These are phyloP conservation scores for Austrolebias charrua DNA, from an alignment of 2,797 vertebrate genomes.

Conservation along the genomic window DNA sequence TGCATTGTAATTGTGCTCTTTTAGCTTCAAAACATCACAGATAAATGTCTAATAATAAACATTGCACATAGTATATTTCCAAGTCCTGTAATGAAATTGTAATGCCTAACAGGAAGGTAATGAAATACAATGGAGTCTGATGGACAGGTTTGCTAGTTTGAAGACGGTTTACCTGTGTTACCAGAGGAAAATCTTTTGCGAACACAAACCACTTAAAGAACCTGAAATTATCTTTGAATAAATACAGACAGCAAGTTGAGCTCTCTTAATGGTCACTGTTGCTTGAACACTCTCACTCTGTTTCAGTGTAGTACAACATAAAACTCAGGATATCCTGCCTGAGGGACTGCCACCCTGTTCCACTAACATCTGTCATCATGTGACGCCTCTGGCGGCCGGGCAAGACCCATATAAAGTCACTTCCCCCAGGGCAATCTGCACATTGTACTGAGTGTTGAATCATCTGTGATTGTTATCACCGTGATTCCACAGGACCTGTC, in stretches of 20 bases:
- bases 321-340: slow-evolving; percentile 57
- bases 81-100: not conserved
- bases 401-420: slow-evolving; percentile 32
- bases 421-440: slow-evolving; percentile 20
- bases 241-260: slow-evolving; percentile 16
- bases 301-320: slow-evolving; percentile 22
- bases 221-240: slow-evolving; percentile 10
- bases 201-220: slow-evolving; percentile 10
- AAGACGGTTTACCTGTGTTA: slow-evolving; percentile 3
- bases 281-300: not conserved
- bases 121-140: slow-evolving; percentile 10
- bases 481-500: slow-evolving; percentile 1
- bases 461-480: slow-evolving; percentile 8
- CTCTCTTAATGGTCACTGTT: slow-evolving; percentile 5
- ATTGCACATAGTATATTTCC: too few species aligned
- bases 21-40: too few species aligned
- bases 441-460: slow-evolving; percentile 24
- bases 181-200: slow-evolving; percentile 3
- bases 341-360: slow-evolving; percentile 36
- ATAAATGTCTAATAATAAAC: slow-evolving; percentile 2
- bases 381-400: slow-evolving; percentile 27
- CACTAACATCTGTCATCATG: slow-evolving; percentile 47
- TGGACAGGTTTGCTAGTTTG: slow-evolving; percentile 8
- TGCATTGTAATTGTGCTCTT: too few species aligned
- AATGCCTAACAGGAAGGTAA: slow-evolving; percentile 5